Evolutionary conservation across 1,140 invertebrate genomes (phyloP), one percentile per base, ranked within the genome.

Genomic region (Notospermus geniculatus): DNA sequence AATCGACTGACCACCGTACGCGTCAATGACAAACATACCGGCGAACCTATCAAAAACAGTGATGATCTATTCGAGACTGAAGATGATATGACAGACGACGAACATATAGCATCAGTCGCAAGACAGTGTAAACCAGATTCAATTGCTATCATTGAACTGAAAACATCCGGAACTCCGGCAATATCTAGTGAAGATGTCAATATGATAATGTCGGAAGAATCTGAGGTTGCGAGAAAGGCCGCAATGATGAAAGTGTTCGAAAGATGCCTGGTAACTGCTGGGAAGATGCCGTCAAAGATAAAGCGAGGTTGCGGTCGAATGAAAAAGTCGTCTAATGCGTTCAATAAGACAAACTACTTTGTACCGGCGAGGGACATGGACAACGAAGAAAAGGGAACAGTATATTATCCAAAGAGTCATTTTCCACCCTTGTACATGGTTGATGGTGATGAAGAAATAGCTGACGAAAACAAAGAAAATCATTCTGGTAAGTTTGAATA

Each of bases 61-160:
- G 46, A 27, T 23, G 46, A 50, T 50, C 4, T 50, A 27, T 19
- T 50, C 19, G 25, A 5, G 46, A 27, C 5, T 9, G 46, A 50
- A 7, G 46, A 50, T n/a, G 46, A 50, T n/a, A 19, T n/a, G n/a
- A 23, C 25, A 13, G 39, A 11, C 19, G 11, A 19, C 25, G n/a
- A 9, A 5, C 46, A 50, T 7, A 27, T n/a, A 27, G 19, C 46
- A 50, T 50, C 46, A 50, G 39, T 43, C 11, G 19, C 39, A 13
- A 11, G 19, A 43, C 39, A 43, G 11, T 19, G 19, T 19, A 43
- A 43, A 43, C 11, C 39, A 43, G 11, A 19, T n/a, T 7, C 19
- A 9, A 19, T 50, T 19, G 46, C 46, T n/a, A 27, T 50, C 9
- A 23, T 50, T 50, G 46, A 50, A 27, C n/a, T 50, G 46, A 50